Base-by-base conservation (phyloP, 2,888 invertebrate species). In the Leptopilina drosophilae region DNA sequence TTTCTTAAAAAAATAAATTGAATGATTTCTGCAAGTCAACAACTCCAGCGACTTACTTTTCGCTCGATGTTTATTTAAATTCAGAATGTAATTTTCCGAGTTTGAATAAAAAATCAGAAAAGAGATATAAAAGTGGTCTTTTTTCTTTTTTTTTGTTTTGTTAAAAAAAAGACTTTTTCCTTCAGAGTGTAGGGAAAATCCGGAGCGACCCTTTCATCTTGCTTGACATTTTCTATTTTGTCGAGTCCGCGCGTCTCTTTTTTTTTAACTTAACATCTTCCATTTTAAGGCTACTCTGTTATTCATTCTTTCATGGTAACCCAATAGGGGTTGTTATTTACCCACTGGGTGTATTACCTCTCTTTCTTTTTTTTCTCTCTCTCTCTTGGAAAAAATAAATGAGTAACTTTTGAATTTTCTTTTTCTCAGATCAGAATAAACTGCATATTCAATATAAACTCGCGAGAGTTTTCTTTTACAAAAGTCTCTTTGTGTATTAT, bases 241-340 rank as follows among this genome's bases (percentile, higher is more conserved):
- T 49, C 11, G 49, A 49, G 12, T 9, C 49, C 49, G 49, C 49
- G 49, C 49, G 49, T 59, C 11, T 20, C 11, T 49, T 67, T 67
- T 59, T 67, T 49, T 46, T n/a, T 15, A 11, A 67, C 46, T 20
- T 12, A 49, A 49, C 20, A 53, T 69, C 20, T 49, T 53, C 26
- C 69, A 53, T 53, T 69, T 53, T 69, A 49, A 26, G 69, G 26
- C 53, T 26, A 14, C 53, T 69, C 53, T 69, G 20, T 69, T 69
- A 69, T 69, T 73, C 56, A 73, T 53, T 56, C 73, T 26, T 67
- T 67, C 67, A 42, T 53, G 53, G 73, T 73, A 73, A 73, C 73
- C 56, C 33, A 53, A 73, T 73, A 53, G 53, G 73, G 73, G 14
- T n/a, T 73, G 73, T 20, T 62, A 14, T 53, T 66, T 66, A 66